Conservation (phyloP, 2,888 invertebrate genomes). For the Stratiomys singularior region DNA sequence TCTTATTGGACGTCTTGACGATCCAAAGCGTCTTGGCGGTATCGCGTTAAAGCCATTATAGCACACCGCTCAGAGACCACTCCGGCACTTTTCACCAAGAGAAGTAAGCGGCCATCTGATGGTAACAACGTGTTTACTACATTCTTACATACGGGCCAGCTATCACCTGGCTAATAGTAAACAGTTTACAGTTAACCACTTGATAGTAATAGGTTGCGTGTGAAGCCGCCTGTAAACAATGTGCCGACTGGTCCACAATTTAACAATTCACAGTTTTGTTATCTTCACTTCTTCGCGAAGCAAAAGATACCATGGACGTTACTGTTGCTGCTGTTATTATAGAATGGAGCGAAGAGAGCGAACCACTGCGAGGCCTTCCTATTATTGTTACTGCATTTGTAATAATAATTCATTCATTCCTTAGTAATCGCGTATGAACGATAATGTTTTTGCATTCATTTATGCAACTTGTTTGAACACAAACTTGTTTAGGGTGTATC, state of each 20-base stretch:
- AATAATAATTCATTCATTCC: background rate
- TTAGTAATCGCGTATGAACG: background rate
- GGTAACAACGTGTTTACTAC: background rate
- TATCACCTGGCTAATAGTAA: conserved; percentile 44
- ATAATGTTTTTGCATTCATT: background rate
- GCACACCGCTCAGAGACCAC: background rate
- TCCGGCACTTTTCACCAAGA: too few species aligned
- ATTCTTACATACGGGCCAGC: background rate
- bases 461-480: background rate
- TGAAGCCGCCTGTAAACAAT: conserved; percentile 43
- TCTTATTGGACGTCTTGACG: conserved; percentile 28
- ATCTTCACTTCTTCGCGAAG: conserved; percentile 13
- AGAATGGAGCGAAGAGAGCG: background rate
- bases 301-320: background rate
- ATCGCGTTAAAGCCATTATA: conserved; percentile 19
- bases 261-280: conserved; percentile 13
- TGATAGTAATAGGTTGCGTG: conserved; percentile 27
- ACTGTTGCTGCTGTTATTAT: background rate
- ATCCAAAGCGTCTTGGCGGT: background rate
- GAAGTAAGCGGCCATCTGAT: background rate
- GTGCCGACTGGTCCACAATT: conserved; percentile 14
- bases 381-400: background rate
- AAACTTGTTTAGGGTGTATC: background rate
- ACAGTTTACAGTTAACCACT: conserved; percentile 45
- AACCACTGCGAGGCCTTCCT: background rate